These are phyloP conservation scores for Cyrtodaria siliqua DNA, from an alignment of 2,888 invertebrate genomes.

Conservation along the genomic window DNA sequence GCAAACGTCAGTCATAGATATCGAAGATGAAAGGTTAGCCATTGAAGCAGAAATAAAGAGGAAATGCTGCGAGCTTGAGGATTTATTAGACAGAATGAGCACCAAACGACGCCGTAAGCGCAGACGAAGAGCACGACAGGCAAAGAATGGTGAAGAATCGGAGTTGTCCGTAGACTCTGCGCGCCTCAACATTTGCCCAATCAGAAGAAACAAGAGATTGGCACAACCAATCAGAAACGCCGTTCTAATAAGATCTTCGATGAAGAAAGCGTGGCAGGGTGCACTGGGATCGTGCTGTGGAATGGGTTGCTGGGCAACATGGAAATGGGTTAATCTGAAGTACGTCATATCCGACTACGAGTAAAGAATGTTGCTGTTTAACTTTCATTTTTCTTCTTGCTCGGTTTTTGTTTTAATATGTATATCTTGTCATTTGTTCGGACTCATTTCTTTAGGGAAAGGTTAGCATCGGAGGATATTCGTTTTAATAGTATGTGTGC, in stretches of 20 bases:
- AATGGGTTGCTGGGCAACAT: constrained; percentile 52
- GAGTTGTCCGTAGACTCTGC: not conserved
- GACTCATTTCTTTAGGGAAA: no score
- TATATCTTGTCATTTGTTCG: no score
- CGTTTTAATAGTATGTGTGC: no score
- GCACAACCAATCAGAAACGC: constrained; percentile 55
- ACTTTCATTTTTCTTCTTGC: not conserved
- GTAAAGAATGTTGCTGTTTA: not conserved
- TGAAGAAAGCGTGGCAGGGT: constrained; percentile 52
- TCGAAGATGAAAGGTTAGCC: constrained; percentile 6
- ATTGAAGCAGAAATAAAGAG: constrained; percentile 46
- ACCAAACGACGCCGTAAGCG: constrained; percentile 15
- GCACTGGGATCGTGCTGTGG: constrained; percentile 52
- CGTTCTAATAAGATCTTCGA: constrained; percentile 39
- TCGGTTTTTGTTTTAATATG: no score
- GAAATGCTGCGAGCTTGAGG: constrained; percentile 47
- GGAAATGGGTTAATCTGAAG: constrained; percentile 50
- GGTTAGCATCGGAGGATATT: no score
- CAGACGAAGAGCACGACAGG: constrained; percentile 7
- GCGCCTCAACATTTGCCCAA: constrained; percentile 37
- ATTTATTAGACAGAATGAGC: constrained; percentile 34
- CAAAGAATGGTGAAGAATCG: not conserved
- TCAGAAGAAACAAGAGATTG: constrained; percentile 27
- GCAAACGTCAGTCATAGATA: not conserved
- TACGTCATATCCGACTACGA: constrained; percentile 50